Percentiles rank a stretch among this genome's conserved stretches.
These are phyloP conservation scores for Microcebus murinus DNA, from an alignment of 2,113 vertebrate genomes.

Conservation along the genomic window DNA sequence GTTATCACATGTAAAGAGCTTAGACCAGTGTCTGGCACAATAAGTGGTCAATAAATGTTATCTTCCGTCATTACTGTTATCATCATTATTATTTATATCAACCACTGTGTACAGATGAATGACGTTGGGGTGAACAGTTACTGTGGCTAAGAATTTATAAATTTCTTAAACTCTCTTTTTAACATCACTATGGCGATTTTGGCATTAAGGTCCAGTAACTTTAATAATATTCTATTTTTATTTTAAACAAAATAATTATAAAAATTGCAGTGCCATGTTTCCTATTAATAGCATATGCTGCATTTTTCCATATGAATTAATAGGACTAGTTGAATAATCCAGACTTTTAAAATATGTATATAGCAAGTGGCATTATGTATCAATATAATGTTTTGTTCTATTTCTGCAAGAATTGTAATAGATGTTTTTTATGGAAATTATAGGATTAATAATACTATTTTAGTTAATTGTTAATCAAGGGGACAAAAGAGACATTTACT, in stretches of 20 bases:
- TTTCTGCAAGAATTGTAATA: not conserved
- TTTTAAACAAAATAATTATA: constrained; percentile 34
- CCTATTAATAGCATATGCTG: not conserved
- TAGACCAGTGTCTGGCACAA: not conserved
- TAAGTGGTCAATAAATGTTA: not conserved
- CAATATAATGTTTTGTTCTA: not conserved
- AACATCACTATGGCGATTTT: not conserved
- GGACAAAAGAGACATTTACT: not conserved
- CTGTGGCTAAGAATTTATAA: not conserved
- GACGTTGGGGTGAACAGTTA: not conserved
- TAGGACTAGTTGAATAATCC: not conserved
- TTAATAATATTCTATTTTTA: constrained; percentile 17
- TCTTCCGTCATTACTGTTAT: not conserved
- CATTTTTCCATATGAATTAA: not conserved
- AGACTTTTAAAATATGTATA: not conserved
- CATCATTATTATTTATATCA: not conserved
- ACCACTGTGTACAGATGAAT: not conserved
- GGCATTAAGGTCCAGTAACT: not conserved
- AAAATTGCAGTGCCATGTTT: not conserved
- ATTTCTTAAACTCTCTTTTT: constrained; percentile 24
- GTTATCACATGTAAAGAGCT: not conserved
- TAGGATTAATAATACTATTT: not conserved
- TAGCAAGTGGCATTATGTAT: not conserved
- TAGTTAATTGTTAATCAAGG: not conserved
- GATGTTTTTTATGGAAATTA: not conserved